Base-by-base conservation (phyloP, 2,113 vertebrate species). In the Synchiropus splendidus region DNA sequence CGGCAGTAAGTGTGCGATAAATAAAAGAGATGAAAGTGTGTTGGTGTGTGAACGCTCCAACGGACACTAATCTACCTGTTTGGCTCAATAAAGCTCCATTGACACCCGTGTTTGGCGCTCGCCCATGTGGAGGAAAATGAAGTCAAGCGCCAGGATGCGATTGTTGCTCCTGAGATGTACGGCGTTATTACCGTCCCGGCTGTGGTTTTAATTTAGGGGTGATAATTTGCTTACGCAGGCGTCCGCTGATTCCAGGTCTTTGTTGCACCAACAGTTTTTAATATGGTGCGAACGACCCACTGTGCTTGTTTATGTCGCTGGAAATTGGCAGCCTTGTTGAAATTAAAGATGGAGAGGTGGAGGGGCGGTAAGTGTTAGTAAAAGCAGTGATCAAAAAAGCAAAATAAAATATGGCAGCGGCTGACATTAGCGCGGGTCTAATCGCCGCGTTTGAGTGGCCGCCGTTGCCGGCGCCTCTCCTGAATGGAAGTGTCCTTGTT, bases 251-350 rank as follows among this genome's bases (percentile, higher is more conserved):
- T 92, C 90, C 86, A 87, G 80, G 86, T 89, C 87, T 90, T 68
- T 87, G 88, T 85, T 86, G 88, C 82, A 86, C 87, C 89, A 87
- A 89, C 90, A 88, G 88, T 92, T 94, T 94, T 88, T 89, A 91
- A 92, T 89, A 86, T 90, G 82, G 89, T 89, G 89, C 82, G 88
- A 91, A 93, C 94, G 90, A 90, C 90, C 90, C 89, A 88, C 91
- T 91, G 90, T 85, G 92, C 88, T 85, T 91, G 87, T 92, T 95
- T 90, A 88, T 86, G 83, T 86, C 84, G 85, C 83, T 85, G 75
- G 88, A 89, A 87, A 85, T 82, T 84, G 84, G 74, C 82, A 79
- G 82, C 83, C 70, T 69, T 65, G 72, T 79, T 78, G 83, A 87
- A 87, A 86, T 87, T 86, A 88, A 87, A 88, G 70, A 81, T 57